Conservation (phyloP, 2,113 vertebrate genomes). For the Cephalophus harveyi region DNA sequence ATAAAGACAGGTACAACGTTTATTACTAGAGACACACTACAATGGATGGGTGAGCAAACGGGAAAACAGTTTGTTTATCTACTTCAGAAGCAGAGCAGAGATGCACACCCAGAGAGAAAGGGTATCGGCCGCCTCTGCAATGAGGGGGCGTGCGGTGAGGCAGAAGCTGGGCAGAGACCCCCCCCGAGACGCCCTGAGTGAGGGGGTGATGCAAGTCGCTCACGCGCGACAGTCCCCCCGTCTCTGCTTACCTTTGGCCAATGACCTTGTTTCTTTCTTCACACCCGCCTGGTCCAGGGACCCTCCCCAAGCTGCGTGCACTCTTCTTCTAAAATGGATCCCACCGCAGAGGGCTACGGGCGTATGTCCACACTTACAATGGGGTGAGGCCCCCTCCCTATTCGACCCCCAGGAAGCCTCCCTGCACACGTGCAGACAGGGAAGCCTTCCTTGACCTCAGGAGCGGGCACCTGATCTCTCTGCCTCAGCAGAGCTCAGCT, state of each 20-base stretch:
- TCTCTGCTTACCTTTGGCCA: not conserved
- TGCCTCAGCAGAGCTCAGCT: not conserved
- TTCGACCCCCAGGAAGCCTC: not conserved
- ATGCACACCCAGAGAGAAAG: not conserved
- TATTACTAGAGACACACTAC: not conserved
- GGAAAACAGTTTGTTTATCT: not conserved
- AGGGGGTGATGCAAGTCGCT: not conserved
- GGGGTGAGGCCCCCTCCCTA: not conserved
- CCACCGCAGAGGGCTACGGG: not conserved
- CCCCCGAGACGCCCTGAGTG: not conserved
- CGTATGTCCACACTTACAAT: not conserved
- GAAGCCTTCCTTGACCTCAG: not conserved
- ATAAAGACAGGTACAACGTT: not conserved
- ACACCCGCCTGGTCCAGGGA: not conserved
- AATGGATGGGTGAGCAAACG: not conserved
- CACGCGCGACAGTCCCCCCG: rapidly evolving
- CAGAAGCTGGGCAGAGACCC: not conserved
- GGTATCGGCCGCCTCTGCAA: not conserved
- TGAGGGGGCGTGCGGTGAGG: not conserved
- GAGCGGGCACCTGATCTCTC: not conserved
- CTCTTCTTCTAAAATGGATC: not conserved
- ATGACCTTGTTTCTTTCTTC: not conserved
- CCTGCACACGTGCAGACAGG: not conserved
- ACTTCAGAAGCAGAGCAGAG: not conserved
- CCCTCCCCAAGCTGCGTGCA: not conserved